Percentiles rank a stretch among this genome's conserved stretches.
Evolutionary conservation across 2,113 vertebrate genomes (phyloP).

Genomic region (Daubentonia madagascariensis): DNA sequence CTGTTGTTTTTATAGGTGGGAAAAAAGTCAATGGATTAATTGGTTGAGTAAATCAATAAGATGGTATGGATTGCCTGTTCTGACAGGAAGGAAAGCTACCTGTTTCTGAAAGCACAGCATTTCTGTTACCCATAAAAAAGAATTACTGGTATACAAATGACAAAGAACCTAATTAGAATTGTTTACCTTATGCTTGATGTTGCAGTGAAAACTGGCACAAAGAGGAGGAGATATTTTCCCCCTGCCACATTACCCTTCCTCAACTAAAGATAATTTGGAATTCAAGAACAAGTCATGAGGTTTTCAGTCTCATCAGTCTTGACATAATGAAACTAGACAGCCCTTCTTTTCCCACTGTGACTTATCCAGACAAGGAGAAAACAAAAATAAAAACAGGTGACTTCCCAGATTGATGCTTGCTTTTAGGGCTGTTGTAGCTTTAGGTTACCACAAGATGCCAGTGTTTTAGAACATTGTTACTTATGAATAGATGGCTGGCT

Average conservation of each 20-base stretch:
- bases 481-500: neutral
- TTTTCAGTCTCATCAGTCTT: neutral
- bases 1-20: slow-evolving; percentile 41
- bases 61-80: neutral
- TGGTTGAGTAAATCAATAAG: slow-evolving; percentile 46
- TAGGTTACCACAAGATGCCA: neutral
- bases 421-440: neutral
- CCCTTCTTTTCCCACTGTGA: neutral
- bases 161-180: neutral
- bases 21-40: slow-evolving; percentile 56
- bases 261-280: neutral
- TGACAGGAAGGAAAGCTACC: slow-evolving; percentile 39
- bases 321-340: neutral
- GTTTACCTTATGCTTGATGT: neutral
- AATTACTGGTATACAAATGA: neutral
- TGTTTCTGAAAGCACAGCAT: slow-evolving; percentile 18
- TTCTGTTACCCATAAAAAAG: slow-evolving; percentile 40
- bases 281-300: neutral
- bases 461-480: neutral
- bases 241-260: neutral
- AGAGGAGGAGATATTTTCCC: neutral
- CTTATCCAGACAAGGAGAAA: neutral
- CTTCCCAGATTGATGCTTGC: neutral
- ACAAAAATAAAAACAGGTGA: neutral
- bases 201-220: neutral